phyloP scores from a whole-genome alignment of 1,140 invertebrate species.

The Gonatopus flavifemur region DNA sequence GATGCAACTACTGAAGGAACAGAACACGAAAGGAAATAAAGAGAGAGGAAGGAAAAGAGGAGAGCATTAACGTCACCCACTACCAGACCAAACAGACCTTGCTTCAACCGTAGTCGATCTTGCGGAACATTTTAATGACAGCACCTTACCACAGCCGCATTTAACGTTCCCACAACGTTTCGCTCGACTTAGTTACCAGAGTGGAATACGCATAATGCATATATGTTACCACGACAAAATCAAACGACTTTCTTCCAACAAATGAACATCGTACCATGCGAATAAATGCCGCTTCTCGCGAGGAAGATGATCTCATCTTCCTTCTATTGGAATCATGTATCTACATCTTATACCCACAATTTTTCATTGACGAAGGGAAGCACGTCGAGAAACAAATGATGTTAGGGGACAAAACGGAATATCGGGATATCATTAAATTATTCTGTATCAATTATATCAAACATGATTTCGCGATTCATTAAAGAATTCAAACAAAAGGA shows the following conservation, averaged over 20 bases:
- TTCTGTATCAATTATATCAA: too few relatives aligned
- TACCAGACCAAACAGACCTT: constrained; percentile 33
- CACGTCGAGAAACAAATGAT: too few relatives aligned
- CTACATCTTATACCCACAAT: too few relatives aligned
- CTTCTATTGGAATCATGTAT: too few relatives aligned
- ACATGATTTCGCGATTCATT: too few relatives aligned
- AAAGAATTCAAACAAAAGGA: too few relatives aligned
- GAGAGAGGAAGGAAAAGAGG: constrained; percentile 11
- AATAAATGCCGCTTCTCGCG: not conserved
- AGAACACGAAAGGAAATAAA: not conserved
- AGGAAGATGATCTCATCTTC: not conserved
- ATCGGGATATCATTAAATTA: too few relatives aligned
- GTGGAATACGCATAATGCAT: constrained; percentile 37
- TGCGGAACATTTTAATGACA: constrained; percentile 58
- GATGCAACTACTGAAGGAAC: too few relatives aligned
- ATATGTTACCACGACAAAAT: constrained; percentile 39
- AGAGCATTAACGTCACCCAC: constrained; percentile 37
- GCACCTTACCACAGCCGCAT: constrained; percentile 48
- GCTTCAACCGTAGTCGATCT: constrained; percentile 50
- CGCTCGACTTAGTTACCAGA: constrained; percentile 44
- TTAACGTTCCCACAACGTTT: constrained; percentile 29
- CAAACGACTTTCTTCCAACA: constrained; percentile 51
- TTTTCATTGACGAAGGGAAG: too few relatives aligned
- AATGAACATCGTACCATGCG: constrained; percentile 39
- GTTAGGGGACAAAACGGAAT: too few relatives aligned